phyloP scores from a whole-genome alignment of 2,888 invertebrate genomes.

The Conistra vaccinii region DNA sequence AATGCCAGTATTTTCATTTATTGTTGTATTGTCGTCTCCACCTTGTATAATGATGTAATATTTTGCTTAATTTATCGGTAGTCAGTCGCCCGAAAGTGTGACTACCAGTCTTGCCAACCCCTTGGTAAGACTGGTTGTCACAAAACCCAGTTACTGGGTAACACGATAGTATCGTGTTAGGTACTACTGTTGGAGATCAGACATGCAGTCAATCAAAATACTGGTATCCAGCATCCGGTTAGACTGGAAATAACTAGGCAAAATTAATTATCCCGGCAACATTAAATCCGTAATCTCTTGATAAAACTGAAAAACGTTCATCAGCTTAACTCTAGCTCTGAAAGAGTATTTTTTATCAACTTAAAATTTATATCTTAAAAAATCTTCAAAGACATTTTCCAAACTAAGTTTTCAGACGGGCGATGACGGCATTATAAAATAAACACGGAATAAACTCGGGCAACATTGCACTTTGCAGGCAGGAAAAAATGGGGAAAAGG shows the following conservation, averaged over 20 bases:
- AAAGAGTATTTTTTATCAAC: conserved; percentile 7
- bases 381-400: conserved; percentile 10
- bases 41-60: background rate
- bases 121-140: no score
- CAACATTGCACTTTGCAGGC: background rate
- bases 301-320: conserved; percentile 41
- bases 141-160: no score
- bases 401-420: conserved; percentile 4
- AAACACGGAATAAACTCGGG: background rate
- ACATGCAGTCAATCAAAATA: background rate
- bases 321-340: conserved; percentile 34
- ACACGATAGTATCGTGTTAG: background rate
- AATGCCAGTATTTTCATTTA: no score
- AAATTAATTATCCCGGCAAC: conserved; percentile 15
- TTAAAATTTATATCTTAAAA: background rate
- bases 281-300: conserved; percentile 33
- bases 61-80: background rate
- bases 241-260: background rate
- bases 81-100: background rate
- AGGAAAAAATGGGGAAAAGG: background rate
- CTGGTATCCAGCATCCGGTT: background rate
- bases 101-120: background rate
- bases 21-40: no score
- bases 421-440: background rate
- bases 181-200: no score